A percentile compares a stretch with the other conserved stretches of the same genome.
These are phyloP conservation scores for Ctenosaura bakeri DNA, from an alignment of 2,797 vertebrate species.

Conservation along the genomic window DNA sequence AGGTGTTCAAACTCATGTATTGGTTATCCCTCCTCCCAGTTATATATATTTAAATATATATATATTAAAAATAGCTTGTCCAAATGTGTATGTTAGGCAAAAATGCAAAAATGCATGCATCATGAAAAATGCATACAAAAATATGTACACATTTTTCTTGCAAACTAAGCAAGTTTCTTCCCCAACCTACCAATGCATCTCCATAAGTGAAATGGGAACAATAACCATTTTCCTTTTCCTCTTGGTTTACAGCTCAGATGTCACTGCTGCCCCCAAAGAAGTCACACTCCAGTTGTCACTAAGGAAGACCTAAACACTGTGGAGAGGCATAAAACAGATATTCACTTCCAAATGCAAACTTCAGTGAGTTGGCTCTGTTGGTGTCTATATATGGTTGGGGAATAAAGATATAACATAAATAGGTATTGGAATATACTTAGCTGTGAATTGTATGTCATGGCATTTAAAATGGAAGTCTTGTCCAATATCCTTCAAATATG, in stretches of 20 bases:
- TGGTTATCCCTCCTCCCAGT: too few relatives aligned
- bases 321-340: conserved; percentile 43
- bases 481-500: too few relatives aligned
- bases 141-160: too few relatives aligned
- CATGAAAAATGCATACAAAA: too few relatives aligned
- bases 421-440: neutral
- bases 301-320: conserved; percentile 40
- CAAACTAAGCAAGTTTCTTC: too few relatives aligned
- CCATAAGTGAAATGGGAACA: neutral
- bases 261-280: conserved; percentile 6
- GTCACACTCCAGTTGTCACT: conserved; percentile 13
- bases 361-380: conserved; percentile 35
- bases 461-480: neutral
- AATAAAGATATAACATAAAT: neutral
- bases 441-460: neutral
- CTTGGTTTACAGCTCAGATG: conserved; percentile 20
- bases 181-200: neutral
- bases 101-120: too few relatives aligned
- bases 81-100: too few relatives aligned
- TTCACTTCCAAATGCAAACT: conserved; percentile 35
- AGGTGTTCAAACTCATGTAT: too few relatives aligned
- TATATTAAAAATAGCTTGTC: too few relatives aligned
- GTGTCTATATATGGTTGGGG: neutral
- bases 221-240: conserved; percentile 38
- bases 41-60: too few relatives aligned